Conservation (phyloP, 2,113 vertebrate genomes). For the Nothobranchius furzeri region DNA sequence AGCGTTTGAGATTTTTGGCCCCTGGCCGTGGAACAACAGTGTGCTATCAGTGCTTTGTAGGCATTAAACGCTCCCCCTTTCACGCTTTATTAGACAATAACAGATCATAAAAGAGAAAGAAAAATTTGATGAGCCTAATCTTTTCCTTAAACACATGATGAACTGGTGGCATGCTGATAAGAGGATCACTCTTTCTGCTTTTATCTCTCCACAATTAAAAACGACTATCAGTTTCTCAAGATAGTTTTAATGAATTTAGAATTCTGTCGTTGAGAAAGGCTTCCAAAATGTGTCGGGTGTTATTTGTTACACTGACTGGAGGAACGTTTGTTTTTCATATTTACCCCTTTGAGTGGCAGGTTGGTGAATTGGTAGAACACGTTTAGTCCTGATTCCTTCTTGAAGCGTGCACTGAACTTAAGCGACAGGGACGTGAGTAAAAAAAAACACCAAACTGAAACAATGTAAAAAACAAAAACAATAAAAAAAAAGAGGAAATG, state of each 20-base stretch:
- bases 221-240: conserved; percentile 12
- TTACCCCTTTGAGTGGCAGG: no score
- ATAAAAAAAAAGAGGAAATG: no score
- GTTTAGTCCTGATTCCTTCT: no score
- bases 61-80: conserved; percentile 59
- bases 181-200: neutral
- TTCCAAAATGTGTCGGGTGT: conserved; percentile 7
- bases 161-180: conserved; percentile 29
- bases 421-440: no score
- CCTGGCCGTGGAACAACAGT: conserved; percentile 57
- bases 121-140: conserved; percentile 71
- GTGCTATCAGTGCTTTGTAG: conserved; percentile 56
- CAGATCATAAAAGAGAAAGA: conserved; percentile 61
- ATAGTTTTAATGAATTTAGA: conserved; percentile 10
- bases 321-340: no score
- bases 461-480: no score
- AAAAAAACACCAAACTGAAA: no score
- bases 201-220: conserved; percentile 12
- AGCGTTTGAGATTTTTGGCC: conserved; percentile 74
- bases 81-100: conserved; percentile 71
- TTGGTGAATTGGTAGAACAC: no score
- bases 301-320: conserved; percentile 12
- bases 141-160: conserved; percentile 61
- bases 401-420: no score
- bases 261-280: conserved; percentile 9